These are phyloP conservation scores for Drosophila nigrodunni DNA, from an alignment of 1,140 invertebrate genomes.

Conservation along the genomic window DNA sequence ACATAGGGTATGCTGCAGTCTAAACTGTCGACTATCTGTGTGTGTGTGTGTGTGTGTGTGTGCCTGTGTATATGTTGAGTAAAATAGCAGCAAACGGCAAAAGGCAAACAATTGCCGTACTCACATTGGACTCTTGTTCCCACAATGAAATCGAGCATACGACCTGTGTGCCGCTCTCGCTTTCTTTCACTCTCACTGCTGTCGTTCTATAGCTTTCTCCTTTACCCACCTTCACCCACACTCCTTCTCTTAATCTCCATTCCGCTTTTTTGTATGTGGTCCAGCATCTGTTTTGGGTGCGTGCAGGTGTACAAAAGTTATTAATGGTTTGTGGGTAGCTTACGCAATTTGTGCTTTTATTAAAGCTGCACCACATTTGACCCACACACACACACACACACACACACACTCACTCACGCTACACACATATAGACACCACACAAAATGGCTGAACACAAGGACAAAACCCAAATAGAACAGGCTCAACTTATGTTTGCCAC, in stretches of 20 bases:
- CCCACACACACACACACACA: constrained; percentile 33
- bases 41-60: background rate
- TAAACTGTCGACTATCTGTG: background rate
- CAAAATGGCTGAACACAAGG: background rate
- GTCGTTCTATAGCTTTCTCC: background rate
- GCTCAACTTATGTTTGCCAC: background rate
- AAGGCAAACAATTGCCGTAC: constrained; percentile 44
- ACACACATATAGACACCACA: background rate
- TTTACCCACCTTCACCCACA: background rate
- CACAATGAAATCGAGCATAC: constrained; percentile 52
- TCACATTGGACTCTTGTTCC: constrained; percentile 18
- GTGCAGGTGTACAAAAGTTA: constrained; percentile 73
- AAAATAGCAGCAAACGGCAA: constrained; percentile 31
- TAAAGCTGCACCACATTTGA: constrained; percentile 58
- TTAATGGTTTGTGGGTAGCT: constrained; percentile 75
- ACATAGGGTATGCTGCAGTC: constrained; percentile 1
- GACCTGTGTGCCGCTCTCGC: constrained; percentile 26
- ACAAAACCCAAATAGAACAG: constrained; percentile 13
- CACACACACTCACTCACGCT: constrained; percentile 3
- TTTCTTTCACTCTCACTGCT: background rate
- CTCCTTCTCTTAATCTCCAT: background rate
- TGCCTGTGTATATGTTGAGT: background rate
- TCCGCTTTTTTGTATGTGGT: constrained; percentile 4
- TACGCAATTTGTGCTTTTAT: constrained; percentile 70
- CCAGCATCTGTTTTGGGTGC: constrained; percentile 39